phyloP scores from a whole-genome alignment of 2,888 invertebrate genomes.

The Trichopria drosophilae region DNA sequence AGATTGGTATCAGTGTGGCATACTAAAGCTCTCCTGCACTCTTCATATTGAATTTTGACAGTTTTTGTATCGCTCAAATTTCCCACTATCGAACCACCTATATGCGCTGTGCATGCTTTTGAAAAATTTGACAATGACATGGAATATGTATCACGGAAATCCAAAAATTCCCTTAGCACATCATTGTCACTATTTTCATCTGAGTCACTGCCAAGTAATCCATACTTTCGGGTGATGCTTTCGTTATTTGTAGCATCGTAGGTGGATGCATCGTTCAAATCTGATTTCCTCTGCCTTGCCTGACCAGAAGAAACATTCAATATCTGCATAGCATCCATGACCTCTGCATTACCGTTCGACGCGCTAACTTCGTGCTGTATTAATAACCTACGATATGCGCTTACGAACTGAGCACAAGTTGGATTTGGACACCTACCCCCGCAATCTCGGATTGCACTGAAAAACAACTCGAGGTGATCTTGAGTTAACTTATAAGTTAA shows the following conservation, averaged over 20 bases:
- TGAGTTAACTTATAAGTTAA: constrained; percentile 29
- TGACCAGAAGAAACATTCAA: no score
- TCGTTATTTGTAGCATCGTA: constrained; percentile 1
- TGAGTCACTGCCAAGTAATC: background rate
- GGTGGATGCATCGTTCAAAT: constrained; percentile 9
- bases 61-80: constrained; percentile 24
- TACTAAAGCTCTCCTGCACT: constrained; percentile 19
- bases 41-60: constrained; percentile 22
- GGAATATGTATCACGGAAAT: no score
- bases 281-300: constrained; percentile 12
- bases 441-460: constrained; percentile 25
- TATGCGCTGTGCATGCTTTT: constrained; percentile 12
- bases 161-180: no score
- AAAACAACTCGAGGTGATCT: constrained; percentile 29
- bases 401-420: constrained; percentile 14
- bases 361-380: no score
- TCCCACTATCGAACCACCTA: constrained; percentile 24
- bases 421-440: constrained; percentile 27
- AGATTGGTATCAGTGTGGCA: no score
- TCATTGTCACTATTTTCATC: no score
- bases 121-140: constrained; percentile 4
- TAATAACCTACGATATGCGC: constrained; percentile 19
- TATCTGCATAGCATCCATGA: no score
- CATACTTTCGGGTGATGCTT: background rate
- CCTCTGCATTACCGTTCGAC: no score